These are phyloP conservation scores for Etheostoma nigrum DNA, from an alignment of 2,797 vertebrate genomes.

Conservation along the genomic window DNA sequence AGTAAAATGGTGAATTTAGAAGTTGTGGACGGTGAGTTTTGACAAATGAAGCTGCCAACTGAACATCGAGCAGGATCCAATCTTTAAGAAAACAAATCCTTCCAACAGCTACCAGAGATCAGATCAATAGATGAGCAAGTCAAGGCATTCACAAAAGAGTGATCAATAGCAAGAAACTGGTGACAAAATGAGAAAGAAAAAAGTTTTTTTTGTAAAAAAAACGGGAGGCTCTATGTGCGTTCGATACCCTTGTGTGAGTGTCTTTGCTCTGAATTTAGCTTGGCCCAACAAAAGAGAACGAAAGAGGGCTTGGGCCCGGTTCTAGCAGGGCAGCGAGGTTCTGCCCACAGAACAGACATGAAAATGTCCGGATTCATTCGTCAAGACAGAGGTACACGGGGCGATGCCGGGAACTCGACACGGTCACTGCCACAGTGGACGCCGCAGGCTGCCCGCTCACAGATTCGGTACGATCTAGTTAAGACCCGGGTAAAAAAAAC, in stretches of 20 bases:
- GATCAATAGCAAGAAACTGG: constrained; percentile 8
- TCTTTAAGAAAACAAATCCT: constrained; percentile 37
- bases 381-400: constrained; percentile 62
- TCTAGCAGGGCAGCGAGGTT: constrained; percentile 82
- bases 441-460: not conserved
- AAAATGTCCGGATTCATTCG: constrained; percentile 85
- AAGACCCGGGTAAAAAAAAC: constrained; percentile 26
- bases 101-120: constrained; percentile 20
- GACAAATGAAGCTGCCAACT: constrained; percentile 36
- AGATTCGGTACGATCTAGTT: not conserved
- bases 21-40: constrained; percentile 1
- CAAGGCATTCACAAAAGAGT: constrained; percentile 64
- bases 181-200: not conserved
- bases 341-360: constrained; percentile 85
- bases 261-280: constrained; percentile 86
- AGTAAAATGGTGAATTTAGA: not conserved
- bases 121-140: constrained; percentile 15
- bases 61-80: constrained; percentile 60
- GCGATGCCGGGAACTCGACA: constrained; percentile 27
- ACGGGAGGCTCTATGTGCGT: constrained; percentile 70
- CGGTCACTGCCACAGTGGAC: constrained; percentile 24
- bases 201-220: not conserved
- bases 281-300: constrained; percentile 85
- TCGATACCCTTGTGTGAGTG: constrained; percentile 74
- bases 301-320: constrained; percentile 83